Percentiles rank a stretch among this genome's conserved stretches.
phyloP scores from a whole-genome alignment of 2,888 invertebrate species.

The Stegana nigrithorax region DNA sequence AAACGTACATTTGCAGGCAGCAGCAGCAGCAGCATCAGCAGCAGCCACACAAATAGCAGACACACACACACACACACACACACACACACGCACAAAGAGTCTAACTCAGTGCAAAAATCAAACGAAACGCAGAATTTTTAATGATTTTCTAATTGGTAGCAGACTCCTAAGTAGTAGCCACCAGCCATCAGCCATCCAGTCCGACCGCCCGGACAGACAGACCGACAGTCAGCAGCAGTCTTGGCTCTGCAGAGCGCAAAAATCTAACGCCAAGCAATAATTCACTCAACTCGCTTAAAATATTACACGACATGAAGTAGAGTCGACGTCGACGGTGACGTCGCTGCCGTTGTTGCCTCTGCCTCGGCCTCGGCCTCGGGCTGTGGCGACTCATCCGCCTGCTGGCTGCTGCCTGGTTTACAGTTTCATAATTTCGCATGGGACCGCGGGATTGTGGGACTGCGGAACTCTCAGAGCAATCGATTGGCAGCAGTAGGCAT shows the following conservation, averaged over 20 bases:
- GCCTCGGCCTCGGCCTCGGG: neutral
- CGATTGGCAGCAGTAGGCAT: no score
- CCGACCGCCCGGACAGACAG: neutral
- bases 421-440: neutral
- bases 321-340: neutral
- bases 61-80: no score
- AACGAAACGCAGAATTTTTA: slow-evolving; percentile 12
- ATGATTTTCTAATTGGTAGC: slow-evolving; percentile 15
- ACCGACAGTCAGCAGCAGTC: neutral
- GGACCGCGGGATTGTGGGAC: no score
- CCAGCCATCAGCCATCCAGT: neutral
- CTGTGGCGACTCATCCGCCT: neutral
- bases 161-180: neutral
- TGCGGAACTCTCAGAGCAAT: no score
- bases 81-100: no score
- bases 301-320: neutral
- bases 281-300: slow-evolving; percentile 5
- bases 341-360: neutral
- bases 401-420: neutral
- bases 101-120: no score
- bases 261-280: no score
- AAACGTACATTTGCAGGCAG: slow-evolving; percentile 13
- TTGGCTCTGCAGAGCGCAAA: no score
- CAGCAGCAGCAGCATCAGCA: neutral
- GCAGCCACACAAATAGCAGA: no score